These are phyloP conservation scores for Dromaius novaehollandiae DNA, from an alignment of 2,113 vertebrate species.

Conservation along the genomic window DNA sequence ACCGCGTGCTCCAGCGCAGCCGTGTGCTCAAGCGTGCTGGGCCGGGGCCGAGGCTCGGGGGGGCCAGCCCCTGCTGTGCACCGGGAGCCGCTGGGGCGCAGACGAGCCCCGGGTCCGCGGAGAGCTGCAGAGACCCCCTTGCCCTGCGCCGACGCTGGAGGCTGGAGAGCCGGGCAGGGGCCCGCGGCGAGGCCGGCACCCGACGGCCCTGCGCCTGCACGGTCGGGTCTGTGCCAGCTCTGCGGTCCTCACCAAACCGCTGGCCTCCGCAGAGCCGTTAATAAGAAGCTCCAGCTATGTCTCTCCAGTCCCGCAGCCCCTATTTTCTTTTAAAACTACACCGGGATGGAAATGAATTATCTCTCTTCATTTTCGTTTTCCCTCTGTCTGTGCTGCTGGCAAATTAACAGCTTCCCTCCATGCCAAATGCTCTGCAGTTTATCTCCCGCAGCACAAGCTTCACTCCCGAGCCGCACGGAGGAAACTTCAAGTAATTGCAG, in stretches of 20 bases:
- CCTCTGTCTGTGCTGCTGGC: slow-evolving; percentile 18
- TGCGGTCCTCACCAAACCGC: neutral
- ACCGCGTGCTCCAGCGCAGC: too few relatives aligned
- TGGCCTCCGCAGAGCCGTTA: neutral
- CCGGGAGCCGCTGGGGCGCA: too few relatives aligned
- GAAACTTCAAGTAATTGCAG: slow-evolving; percentile 32
- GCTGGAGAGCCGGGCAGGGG: too few relatives aligned
- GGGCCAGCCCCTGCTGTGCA: too few relatives aligned
- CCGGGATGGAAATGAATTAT: slow-evolving; percentile 2
- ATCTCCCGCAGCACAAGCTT: neutral
- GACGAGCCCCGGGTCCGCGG: too few relatives aligned
- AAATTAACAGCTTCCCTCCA: slow-evolving; percentile 27
- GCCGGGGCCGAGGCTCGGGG: too few relatives aligned
- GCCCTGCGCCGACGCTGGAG: too few relatives aligned
- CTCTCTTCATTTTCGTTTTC: slow-evolving; percentile 19
- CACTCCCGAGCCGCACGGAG: neutral
- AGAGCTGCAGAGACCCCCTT: too few relatives aligned
- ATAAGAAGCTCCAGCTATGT: neutral
- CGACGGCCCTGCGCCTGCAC: too few relatives aligned
- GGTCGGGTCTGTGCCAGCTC: too few relatives aligned
- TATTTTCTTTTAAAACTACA: neutral
- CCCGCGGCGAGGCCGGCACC: too few relatives aligned
- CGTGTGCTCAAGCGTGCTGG: too few relatives aligned
- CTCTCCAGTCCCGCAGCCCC: neutral
- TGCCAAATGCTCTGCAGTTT: slow-evolving; percentile 43